Conservation (phyloP, 1,140 invertebrate species). For the Heliconius eleuchia region DNA sequence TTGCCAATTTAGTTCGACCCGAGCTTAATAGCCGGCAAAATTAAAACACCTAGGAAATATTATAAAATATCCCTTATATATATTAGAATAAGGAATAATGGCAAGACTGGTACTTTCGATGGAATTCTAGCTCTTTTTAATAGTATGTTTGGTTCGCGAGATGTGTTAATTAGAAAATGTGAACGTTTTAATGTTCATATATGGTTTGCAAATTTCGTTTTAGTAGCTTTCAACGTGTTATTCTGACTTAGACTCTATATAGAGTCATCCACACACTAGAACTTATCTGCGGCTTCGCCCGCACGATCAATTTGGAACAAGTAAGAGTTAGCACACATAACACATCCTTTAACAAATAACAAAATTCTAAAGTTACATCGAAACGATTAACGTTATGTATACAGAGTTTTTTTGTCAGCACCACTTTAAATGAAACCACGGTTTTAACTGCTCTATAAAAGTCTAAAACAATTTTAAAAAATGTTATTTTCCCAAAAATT, state of each 20-base stretch:
- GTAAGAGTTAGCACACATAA: too few relatives aligned
- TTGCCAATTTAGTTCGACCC: conserved; percentile 67
- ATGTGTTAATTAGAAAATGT: conserved; percentile 71
- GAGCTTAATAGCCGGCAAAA: conserved; percentile 42
- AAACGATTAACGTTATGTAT: too few relatives aligned
- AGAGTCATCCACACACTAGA: not conserved
- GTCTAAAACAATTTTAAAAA: too few relatives aligned
- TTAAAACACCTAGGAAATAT: not conserved
- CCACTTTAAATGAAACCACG: too few relatives aligned
- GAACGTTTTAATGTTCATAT: conserved; percentile 57
- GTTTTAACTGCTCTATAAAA: too few relatives aligned
- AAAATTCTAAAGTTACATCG: too few relatives aligned
- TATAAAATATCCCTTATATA: conserved; percentile 24
- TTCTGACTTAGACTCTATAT: not conserved
- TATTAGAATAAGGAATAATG: not conserved
- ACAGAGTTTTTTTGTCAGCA: too few relatives aligned
- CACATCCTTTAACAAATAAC: too few relatives aligned
- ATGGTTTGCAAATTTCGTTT: conserved; percentile 60
- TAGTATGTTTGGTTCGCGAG: conserved; percentile 43
- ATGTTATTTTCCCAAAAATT: too few relatives aligned
- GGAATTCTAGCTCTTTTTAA: not conserved
- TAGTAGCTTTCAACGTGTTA: conserved; percentile 38
- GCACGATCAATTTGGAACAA: too few relatives aligned
- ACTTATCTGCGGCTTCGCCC: not conserved
- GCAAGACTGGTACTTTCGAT: not conserved